Base-by-base conservation (phyloP, 2,797 vertebrate species). In the Miichthys miiuy region DNA sequence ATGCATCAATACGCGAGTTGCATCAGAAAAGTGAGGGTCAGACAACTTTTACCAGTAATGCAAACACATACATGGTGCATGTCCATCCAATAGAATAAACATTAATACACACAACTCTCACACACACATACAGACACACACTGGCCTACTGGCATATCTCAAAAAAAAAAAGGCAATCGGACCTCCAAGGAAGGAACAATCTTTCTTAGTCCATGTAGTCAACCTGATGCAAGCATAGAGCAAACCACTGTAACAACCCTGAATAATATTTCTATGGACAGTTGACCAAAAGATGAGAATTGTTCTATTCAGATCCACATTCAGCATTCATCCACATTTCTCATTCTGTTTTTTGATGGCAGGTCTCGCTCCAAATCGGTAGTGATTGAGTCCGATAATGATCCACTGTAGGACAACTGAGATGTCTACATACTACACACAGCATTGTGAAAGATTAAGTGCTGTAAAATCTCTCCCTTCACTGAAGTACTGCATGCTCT, bases 151-250 rank as follows among this genome's bases (percentile, higher is more conserved):
- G 21, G 21, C 17, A 61, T 12, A 60, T 50, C 50, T 61, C 6
- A 34, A 7, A 41, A 13, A 44, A 48, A 34, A 34, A 30, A 30
- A 5, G 44, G 61, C 41, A 74, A 51, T 61, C 2, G 12, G 71
- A 90, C 81, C 72, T 82, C 72, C 46, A 75, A 85, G 64, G 60
- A 79, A 76, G 75, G 41, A 73, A 50, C 60, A 68, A 62, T 74
- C 30, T 68, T 52, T 77, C 74, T 75, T 23, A 58, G 25, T 14
- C 44, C 21, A 16, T 57, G 38, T 3, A 72, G 67, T 72, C 50
- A 78, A 70, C 57, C 67, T 91, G 86, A 93, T 77, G 87, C 81
- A 92, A 93, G 70, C 74, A 75, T 61, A 27, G 20, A 60, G 75
- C 50, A 85, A 92, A 72, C 25, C 23, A 27, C 2, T 82, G 81